Conservation (phyloP, 2,888 invertebrate genomes). For the Salticus scenicus region DNA sequence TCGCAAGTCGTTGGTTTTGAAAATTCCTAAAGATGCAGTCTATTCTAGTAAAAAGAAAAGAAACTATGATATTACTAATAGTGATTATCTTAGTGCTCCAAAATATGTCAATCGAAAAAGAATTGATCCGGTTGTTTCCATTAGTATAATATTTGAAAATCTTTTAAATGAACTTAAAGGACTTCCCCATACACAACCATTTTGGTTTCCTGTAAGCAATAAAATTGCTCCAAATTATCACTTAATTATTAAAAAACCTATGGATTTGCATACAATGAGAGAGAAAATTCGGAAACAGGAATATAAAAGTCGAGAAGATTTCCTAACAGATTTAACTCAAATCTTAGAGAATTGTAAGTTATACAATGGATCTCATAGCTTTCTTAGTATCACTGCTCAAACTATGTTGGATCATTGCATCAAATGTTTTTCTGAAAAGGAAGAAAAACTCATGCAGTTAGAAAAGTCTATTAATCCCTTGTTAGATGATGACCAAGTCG, state of each 20-base stretch:
- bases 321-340: slow-evolving; percentile 94
- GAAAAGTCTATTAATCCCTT: slow-evolving; percentile 99
- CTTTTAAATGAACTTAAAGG: slow-evolving; percentile 94
- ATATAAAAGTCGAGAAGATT: slow-evolving; percentile 95
- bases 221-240: slow-evolving; percentile 97
- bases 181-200: slow-evolving; percentile 91
- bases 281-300: slow-evolving; percentile 91
- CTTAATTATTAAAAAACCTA: slow-evolving; percentile 91
- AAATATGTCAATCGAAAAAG: slow-evolving; percentile 91
- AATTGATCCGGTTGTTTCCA: slow-evolving; percentile 92
- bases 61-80: slow-evolving; percentile 83
- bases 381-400: slow-evolving; percentile 89
- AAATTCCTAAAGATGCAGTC: slow-evolving; percentile 85
- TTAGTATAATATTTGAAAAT: slow-evolving; percentile 91
- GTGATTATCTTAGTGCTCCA: slow-evolving; percentile 91
- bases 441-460: slow-evolving; percentile 93
- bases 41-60: slow-evolving; percentile 80
- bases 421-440: slow-evolving; percentile 90
- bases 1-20: slow-evolving; percentile 85
- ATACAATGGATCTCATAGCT: slow-evolving; percentile 92
- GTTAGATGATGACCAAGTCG: slow-evolving; percentile 95
- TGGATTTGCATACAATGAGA: slow-evolving; percentile 97
- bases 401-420: slow-evolving; percentile 92
- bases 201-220: slow-evolving; percentile 93
- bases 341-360: slow-evolving; percentile 95